Evolutionary conservation across 2,113 vertebrate genomes (phyloP), one percentile per base, ranked within the genome.

Genomic region (Oncorhynchus kisutch): DNA sequence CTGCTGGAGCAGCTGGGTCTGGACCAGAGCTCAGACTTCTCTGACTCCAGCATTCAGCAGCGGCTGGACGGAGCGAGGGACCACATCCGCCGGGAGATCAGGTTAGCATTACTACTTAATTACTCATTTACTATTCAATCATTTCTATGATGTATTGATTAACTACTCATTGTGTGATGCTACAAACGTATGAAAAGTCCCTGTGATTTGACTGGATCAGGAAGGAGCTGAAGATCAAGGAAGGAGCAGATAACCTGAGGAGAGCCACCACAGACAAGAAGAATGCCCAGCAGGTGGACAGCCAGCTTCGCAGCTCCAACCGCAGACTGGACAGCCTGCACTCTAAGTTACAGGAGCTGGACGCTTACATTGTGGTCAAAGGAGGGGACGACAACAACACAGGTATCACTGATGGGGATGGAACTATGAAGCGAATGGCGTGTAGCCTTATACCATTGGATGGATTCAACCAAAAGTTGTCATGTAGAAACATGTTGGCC

Each of bases 201-300:
- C 5, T 54, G 51, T 54, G 16, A 54, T 5, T 54, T 54, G 51
- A 16, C 51, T 18, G 51, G 51, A 18, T 54, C 51, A 97, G 96
- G 79, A 96, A 95, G 77, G 97, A 99, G 78, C 89, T 98, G 82
- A 99, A 98, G 85, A 98, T 99, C 84, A 99, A 99, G 89, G 96
- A 98, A 85, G 97, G 97, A 0, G 92, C 95, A 0, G 97, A 99
- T 84, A 99, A 99, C 77, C 85, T 99, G 78, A 95, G 95, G 27
- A 92, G 95, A 7, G 97, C 92, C 0, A 96, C 95, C 22, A 97
- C 95, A 0, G 95, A 95, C 87, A 96, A 96, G 87, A 95, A 93
- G 3, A 96, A 96, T 16, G 93, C 95, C 29, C 93, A 91, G 73
- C 96, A 95, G 20, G 96, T 99, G 71, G 96, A 96, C 84, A 94